These are phyloP conservation scores for Platypus cylindrus DNA, from an alignment of 2,888 invertebrate species.

Conservation along the genomic window DNA sequence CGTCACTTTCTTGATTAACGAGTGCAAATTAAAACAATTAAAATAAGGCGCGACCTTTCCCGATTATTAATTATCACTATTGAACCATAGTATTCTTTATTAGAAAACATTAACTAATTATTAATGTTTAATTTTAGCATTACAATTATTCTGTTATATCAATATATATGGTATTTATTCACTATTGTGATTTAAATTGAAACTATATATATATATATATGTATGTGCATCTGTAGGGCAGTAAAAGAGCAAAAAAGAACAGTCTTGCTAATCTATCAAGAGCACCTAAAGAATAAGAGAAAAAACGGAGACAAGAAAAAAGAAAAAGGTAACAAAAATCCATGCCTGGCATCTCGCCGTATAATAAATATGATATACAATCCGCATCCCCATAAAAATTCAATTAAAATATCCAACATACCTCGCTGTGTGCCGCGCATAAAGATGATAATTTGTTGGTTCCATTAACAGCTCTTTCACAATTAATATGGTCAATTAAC, in stretches of 20 bases:
- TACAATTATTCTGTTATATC: too few species aligned
- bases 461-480: conserved; percentile 12
- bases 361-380: neutral
- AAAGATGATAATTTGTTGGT: conserved; percentile 11
- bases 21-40: conserved; percentile 1
- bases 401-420: conserved; percentile 3
- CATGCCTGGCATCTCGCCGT: neutral
- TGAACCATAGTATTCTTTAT: too few species aligned
- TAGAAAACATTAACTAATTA: too few species aligned
- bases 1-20: neutral
- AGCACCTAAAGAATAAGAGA: too few species aligned
- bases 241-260: too few species aligned
- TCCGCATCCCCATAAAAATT: conserved; percentile 4
- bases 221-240: too few species aligned
- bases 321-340: neutral
- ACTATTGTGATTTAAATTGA: too few species aligned
- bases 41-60: neutral
- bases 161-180: too few species aligned
- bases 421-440: conserved; percentile 1
- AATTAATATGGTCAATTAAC: conserved; percentile 15
- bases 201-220: too few species aligned
- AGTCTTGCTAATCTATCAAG: too few species aligned
- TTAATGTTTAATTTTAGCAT: too few species aligned
- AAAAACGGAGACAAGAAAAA: conserved; percentile 1
- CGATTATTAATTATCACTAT: too few species aligned